Evolutionary conservation across 2,113 vertebrate genomes (phyloP), one percentile per base, ranked within the genome.

Genomic region (Tautogolabrus adspersus): DNA sequence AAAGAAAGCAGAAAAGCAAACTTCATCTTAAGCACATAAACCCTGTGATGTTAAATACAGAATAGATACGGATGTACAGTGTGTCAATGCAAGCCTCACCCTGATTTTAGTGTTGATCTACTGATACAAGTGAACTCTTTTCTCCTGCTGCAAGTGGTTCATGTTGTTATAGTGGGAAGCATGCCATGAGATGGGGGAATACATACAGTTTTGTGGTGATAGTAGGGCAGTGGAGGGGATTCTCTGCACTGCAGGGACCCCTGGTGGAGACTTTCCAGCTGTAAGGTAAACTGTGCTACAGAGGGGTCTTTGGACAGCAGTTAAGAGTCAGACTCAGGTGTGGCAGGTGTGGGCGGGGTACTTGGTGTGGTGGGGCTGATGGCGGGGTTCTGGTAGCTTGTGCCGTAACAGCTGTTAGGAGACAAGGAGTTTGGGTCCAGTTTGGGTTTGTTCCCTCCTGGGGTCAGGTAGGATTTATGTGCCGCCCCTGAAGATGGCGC

Each of bases 311-410:
- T 47, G 54, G 57, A 51, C 16, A 42, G 61, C 47, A 84, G 34
- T 98, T 95, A 99, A 90, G 97, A 96, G 93, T 98, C 97, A 0
- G 96, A 97, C 46, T 99, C 97, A 0, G 97, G 97, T 56, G 96
- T 97, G 71, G 91, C 86, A 38, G 92, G 90, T 0, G 82, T 87
- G 37, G 65, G 61, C 22, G 89, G 92, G n/a, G 92, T 85, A 3
- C 84, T 83, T 1, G 91, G 90, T 0, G 91, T 91, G 64, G 87
- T 88, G 42, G 91, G 93, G 82, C 93, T 93, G 79, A 88, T 91
- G 62, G 87, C 96, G 22, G 96, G 95, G 84, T 97, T 94, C 16
- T 96, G 95, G 92, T 96, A 97, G 34, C 96, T 94, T 0, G 88
- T 93, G 3, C 97, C 97, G 0, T 98, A 99, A 8, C 96, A 97